Percentiles rank a stretch among this genome's conserved stretches.
Evolutionary conservation across 2,888 invertebrate species (phyloP).

Genomic region (Cosmia trapezina): DNA sequence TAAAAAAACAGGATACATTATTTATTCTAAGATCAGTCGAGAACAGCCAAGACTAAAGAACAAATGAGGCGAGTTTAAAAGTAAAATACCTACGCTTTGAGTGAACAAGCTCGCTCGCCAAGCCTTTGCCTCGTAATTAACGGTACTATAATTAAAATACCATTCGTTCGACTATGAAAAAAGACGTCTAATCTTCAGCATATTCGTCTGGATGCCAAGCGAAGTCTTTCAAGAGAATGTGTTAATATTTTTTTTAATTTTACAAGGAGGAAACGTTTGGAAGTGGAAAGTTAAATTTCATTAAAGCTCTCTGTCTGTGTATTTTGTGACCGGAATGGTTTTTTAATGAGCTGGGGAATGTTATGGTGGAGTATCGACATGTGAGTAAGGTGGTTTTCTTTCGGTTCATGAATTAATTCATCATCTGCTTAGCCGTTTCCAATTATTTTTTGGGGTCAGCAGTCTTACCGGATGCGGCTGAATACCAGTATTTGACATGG

Average conservation of each 20-base stretch:
- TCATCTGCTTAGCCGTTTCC: too few species aligned
- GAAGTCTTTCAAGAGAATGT: conserved; percentile 38
- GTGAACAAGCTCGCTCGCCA: conserved; percentile 42
- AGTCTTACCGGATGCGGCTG: too few species aligned
- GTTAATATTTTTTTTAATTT: conserved; percentile 38
- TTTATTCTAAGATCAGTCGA: conserved; percentile 40
- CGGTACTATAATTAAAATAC: conserved; percentile 88
- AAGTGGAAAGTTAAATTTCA: conserved; percentile 11
- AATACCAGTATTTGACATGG: too few species aligned
- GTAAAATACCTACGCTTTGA: conserved; percentile 58
- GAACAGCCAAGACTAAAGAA: conserved; percentile 30
- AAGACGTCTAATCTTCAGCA: conserved; percentile 64
- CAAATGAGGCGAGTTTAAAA: conserved; percentile 56
- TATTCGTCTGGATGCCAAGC: conserved; percentile 53
- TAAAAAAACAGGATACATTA: conserved; percentile 36
- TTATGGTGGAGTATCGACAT: background rate
- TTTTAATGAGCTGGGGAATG: background rate
- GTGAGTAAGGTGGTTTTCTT: background rate
- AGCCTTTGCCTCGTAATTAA: conserved; percentile 83
- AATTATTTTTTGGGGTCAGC: too few species aligned
- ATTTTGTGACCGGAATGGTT: conserved; percentile 9
- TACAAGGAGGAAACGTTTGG: background rate
- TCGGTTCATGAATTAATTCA: background rate
- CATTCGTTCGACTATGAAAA: conserved; percentile 83
- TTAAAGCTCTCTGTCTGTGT: background rate